Conservation (phyloP, 2,113 vertebrate species). For the Daubentonia madagascariensis region DNA sequence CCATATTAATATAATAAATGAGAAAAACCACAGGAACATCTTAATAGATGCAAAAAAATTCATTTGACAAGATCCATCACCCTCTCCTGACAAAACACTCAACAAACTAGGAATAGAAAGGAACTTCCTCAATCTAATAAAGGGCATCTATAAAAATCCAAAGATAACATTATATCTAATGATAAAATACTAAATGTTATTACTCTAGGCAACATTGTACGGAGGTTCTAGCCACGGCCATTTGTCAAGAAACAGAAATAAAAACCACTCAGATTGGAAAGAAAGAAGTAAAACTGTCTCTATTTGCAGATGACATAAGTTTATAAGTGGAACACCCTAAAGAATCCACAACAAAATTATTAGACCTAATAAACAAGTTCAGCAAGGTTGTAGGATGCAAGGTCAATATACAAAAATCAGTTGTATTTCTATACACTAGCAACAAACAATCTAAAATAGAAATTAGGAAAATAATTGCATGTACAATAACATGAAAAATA, state of each 20-base stretch:
- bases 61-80: neutral
- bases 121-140: neutral
- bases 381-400: neutral
- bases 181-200: neutral
- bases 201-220: neutral
- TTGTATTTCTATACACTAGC: neutral
- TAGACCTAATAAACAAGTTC: neutral
- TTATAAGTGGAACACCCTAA: neutral
- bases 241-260: neutral
- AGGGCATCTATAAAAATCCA: neutral
- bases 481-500: neutral
- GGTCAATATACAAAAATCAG: neutral
- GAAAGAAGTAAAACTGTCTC: neutral
- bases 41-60: neutral
- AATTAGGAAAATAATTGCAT: neutral
- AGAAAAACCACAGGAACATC: neutral
- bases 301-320: no score
- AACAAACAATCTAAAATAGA: neutral
- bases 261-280: neutral
- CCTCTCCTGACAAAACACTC: neutral
- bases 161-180: neutral
- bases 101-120: neutral
- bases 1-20: neutral
- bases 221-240: neutral
- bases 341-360: neutral